Evolutionary conservation across 2,797 vertebrate genomes (phyloP), one percentile per base, ranked within the genome.

Genomic region (Poeciliopsis gracilis): DNA sequence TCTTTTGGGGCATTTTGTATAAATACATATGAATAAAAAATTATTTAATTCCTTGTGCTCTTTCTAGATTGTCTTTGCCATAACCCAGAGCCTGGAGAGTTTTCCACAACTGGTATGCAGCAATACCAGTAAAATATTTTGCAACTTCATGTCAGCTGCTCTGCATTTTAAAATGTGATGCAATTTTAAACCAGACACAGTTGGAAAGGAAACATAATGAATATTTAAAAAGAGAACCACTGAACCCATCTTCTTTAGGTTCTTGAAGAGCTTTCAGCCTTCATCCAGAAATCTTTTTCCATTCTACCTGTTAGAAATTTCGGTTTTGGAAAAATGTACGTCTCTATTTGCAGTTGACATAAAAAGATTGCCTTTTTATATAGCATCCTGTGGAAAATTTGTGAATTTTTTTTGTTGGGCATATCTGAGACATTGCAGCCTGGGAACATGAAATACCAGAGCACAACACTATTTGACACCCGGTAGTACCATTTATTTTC

Each of bases 1-100:
- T 69, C 38, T 81, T 86, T 77, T 55, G 15, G 51, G 69, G 38
- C 12, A 73, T 77, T 83, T 78, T 11, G 66, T 77, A 51, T 75
- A 28, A 69, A 77, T 77, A 49, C 38, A 23, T 61, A 75, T 46
- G 9, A 30, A 30, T 69, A 77, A n/a, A 47, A 16, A 63, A 36
- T 51, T 10, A 6, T n/a, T 61, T 67, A 73, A 72, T 66, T 79
- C 18, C 16, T 45, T 61, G 43, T n/a, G 25, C 61, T 38, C 41
- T 36, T 25, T 51, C 13, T n/a, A 66, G 8, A 82, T 72, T 10
- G 30, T 45, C 45, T 69, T 77, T 36, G 20, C 49, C 13, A 67
- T 74, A 69, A 82, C 49, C 23, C 36, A 45, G 38, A 66, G 55
- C 38, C 49, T 3, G 30, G 18, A 69, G 49, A 59, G 20, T 10